These are phyloP conservation scores for Recurvirostra avosetta DNA, from an alignment of 2,113 vertebrate species.

Conservation along the genomic window DNA sequence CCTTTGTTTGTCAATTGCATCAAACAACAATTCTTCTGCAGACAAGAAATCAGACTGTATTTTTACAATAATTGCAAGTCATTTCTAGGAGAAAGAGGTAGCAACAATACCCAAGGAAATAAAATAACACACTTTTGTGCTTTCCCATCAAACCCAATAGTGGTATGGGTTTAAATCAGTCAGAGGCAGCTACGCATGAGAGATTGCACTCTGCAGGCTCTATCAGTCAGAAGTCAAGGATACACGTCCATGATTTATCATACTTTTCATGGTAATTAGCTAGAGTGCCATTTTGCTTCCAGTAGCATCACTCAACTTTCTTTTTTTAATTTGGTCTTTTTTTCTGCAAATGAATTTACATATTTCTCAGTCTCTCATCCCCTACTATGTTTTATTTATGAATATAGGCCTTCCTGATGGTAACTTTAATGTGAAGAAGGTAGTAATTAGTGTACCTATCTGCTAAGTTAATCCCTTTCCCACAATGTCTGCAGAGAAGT, in stretches of 20 bases:
- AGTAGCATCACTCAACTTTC: constrained; percentile 65
- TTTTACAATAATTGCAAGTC: constrained; percentile 64
- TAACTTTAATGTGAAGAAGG: constrained; percentile 73
- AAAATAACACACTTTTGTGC: constrained; percentile 46
- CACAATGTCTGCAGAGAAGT: constrained; percentile 72
- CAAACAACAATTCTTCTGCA: constrained; percentile 56
- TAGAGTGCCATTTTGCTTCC: constrained; percentile 70
- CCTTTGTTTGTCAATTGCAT: constrained; percentile 55
- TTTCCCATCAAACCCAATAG: constrained; percentile 25
- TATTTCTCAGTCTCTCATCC: constrained; percentile 69
- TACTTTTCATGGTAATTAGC: constrained; percentile 76
- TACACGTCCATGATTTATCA: constrained; percentile 70
- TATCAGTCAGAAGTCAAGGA: constrained; percentile 72
- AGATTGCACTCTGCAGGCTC: constrained; percentile 60
- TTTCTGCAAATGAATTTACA: constrained; percentile 71
- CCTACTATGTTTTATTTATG: constrained; percentile 81
- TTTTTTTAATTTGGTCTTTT: constrained; percentile 64
- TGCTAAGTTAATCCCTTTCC: constrained; percentile 70
- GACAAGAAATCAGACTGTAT: constrained; percentile 58
- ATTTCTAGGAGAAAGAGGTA: constrained; percentile 65
- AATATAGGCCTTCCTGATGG: constrained; percentile 72
- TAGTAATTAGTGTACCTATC: constrained; percentile 77
- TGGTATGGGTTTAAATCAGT: constrained; percentile 61
- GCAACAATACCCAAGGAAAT: constrained; percentile 47
- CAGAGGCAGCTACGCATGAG: constrained; percentile 48